Evolutionary conservation across 2,113 vertebrate species (phyloP).

Genomic region (Oreochromis spilurus): DNA sequence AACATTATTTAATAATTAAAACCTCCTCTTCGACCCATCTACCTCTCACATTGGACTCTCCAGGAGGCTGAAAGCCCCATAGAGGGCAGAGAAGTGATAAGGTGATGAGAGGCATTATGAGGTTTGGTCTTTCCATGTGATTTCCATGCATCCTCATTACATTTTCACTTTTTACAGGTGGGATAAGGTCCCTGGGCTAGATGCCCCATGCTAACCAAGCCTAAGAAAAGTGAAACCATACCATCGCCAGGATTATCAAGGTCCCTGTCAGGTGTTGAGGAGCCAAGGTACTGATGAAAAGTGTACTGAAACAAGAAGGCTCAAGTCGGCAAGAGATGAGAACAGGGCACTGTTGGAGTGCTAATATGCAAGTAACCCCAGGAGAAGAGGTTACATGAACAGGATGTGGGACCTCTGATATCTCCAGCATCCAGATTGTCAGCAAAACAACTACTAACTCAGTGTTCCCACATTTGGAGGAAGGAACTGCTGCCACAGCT

Average conservation of each 20-base stretch:
- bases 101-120: background rate
- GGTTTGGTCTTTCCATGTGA: background rate
- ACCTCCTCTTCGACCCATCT: accelerated
- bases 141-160: accelerated
- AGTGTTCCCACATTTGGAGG: background rate
- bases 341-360: background rate
- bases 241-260: accelerated
- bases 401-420: background rate
- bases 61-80: accelerated
- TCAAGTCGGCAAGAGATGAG: background rate
- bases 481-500: accelerated
- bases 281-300: background rate
- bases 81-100: background rate
- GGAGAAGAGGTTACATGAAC: background rate
- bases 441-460: background rate
- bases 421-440: background rate
- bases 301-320: background rate
- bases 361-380: background rate
- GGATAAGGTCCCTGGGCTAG: background rate
- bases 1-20: background rate
- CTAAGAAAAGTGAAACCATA: accelerated
- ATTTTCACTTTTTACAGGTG: background rate
- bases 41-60: background rate
- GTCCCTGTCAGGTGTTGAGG: background rate
- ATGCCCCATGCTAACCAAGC: background rate